These are phyloP conservation scores for Hippocampus barbouri DNA, from an alignment of 2,113 vertebrate species.

Conservation along the genomic window DNA sequence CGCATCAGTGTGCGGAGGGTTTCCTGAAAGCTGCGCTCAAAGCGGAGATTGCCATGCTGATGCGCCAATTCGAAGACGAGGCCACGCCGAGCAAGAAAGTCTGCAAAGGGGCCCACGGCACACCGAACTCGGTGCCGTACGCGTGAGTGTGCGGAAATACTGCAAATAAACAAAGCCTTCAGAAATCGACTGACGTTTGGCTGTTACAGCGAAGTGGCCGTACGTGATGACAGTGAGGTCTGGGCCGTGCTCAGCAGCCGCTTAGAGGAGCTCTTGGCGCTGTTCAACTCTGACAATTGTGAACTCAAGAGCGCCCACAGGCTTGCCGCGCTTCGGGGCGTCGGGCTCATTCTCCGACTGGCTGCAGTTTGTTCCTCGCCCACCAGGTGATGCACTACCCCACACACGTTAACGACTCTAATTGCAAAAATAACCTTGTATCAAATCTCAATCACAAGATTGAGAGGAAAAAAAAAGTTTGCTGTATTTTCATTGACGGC, in stretches of 20 bases:
- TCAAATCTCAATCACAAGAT: no score
- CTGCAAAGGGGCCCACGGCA: conserved; percentile 34
- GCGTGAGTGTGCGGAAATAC: conserved; percentile 26
- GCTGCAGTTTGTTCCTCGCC: conserved; percentile 76
- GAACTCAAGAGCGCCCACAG: conserved; percentile 25
- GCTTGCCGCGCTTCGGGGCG: conserved; percentile 73
- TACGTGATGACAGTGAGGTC: conserved; percentile 74
- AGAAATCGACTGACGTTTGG: conserved; percentile 6
- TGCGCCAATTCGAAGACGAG: conserved; percentile 39
- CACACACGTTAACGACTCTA: conserved; percentile 38
- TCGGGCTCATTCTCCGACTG: conserved; percentile 75
- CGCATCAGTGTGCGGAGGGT: conserved; percentile 77
- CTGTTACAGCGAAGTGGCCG: conserved; percentile 71
- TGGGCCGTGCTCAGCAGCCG: conserved; percentile 76
- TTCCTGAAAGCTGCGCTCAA: conserved; percentile 80
- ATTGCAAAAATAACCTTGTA: background rate
- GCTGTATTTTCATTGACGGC: background rate
- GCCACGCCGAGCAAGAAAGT: conserved; percentile 48
- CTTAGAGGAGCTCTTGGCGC: conserved; percentile 73
- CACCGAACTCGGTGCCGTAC: conserved; percentile 8
- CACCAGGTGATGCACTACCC: conserved; percentile 36
- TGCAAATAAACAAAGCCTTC: background rate
- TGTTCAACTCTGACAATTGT: conserved; percentile 59
- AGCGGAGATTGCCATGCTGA: conserved; percentile 59
- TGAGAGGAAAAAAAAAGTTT: no score